phyloP scores from a whole-genome alignment of 2,797 vertebrate genomes.

The Acanthurus tractus region DNA sequence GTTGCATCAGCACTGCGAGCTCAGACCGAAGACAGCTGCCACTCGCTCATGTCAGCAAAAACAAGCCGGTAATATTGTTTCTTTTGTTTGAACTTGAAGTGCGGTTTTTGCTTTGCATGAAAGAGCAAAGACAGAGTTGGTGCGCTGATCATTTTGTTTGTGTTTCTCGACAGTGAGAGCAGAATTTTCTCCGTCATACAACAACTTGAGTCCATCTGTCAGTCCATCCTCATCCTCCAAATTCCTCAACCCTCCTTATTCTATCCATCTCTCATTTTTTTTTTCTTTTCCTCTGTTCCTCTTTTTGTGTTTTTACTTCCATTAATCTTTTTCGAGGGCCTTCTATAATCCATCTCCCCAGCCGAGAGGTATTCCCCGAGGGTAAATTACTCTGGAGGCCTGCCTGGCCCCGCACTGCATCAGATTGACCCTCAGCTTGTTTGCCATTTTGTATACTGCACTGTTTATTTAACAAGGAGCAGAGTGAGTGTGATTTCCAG shows the following conservation, averaged over 20 bases:
- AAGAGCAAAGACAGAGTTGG: background rate
- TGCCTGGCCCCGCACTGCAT: slow-evolving; percentile 94
- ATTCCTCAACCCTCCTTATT: slow-evolving; percentile 45
- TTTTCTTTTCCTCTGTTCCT: slow-evolving; percentile 64
- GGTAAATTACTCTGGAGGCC: slow-evolving; percentile 99
- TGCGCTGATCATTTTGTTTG: slow-evolving; percentile 8
- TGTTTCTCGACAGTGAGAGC: slow-evolving; percentile 6
- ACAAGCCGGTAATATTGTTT: slow-evolving; percentile 44
- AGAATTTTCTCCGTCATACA: background rate
- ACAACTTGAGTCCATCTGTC: slow-evolving; percentile 43
- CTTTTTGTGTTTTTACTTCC: slow-evolving; percentile 89
- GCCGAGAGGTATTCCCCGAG: slow-evolving; percentile 94
- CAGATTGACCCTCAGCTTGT: slow-evolving; percentile 99
- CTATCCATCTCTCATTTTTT: slow-evolving; percentile 48
- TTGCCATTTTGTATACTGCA: slow-evolving; percentile 99
- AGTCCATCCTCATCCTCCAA: slow-evolving; percentile 59
- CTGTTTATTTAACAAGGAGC: slow-evolving; percentile 99
- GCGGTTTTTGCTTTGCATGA: background rate
- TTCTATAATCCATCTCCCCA: slow-evolving; percentile 97
- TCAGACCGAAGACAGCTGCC: slow-evolving; percentile 68
- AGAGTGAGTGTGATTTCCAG: slow-evolving; percentile 98
- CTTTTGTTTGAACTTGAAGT: slow-evolving; percentile 52
- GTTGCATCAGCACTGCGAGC: slow-evolving; percentile 77
- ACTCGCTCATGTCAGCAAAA: slow-evolving; percentile 69
- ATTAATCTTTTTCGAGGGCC: slow-evolving; percentile 96